phyloP scores from a whole-genome alignment of 2,888 invertebrate genomes.

The Phengaris arion region DNA sequence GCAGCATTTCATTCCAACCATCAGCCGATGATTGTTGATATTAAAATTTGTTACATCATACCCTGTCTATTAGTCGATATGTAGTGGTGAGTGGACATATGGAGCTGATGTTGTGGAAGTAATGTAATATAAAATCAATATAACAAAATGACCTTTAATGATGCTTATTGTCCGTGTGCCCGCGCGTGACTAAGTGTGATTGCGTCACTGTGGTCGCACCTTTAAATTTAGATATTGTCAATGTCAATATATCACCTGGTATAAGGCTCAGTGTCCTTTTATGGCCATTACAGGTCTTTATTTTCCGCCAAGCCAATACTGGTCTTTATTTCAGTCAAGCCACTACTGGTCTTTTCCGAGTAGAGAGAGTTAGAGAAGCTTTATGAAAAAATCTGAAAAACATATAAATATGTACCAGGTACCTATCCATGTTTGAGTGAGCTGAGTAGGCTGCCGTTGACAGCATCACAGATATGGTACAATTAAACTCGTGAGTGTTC shows the following conservation, averaged over 20 bases:
- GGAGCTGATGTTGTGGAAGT: background rate
- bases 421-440: no score
- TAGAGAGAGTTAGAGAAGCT: background rate
- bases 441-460: no score
- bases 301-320: no score
- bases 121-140: slow-evolving; percentile 23
- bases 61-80: slow-evolving; percentile 10
- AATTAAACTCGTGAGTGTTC: no score
- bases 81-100: background rate
- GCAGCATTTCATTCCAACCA: background rate
- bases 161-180: slow-evolving; percentile 37
- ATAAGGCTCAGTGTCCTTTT: background rate
- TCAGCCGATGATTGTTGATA: background rate
- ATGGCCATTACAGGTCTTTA: background rate
- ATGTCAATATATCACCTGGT: background rate
- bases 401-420: no score
- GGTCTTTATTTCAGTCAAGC: no score
- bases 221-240: slow-evolving; percentile 26
- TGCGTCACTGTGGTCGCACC: slow-evolving; percentile 36
- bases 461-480: no score
- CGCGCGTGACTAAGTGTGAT: slow-evolving; percentile 39
- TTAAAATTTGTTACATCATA: background rate
- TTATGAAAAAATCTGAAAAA: no score
- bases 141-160: slow-evolving; percentile 30
- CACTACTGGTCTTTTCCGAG: background rate